Percentiles rank a stretch among this genome's conserved stretches.
These are phyloP conservation scores for Nomada ruficornis DNA, from an alignment of 2,888 invertebrate species.

Conservation along the genomic window DNA sequence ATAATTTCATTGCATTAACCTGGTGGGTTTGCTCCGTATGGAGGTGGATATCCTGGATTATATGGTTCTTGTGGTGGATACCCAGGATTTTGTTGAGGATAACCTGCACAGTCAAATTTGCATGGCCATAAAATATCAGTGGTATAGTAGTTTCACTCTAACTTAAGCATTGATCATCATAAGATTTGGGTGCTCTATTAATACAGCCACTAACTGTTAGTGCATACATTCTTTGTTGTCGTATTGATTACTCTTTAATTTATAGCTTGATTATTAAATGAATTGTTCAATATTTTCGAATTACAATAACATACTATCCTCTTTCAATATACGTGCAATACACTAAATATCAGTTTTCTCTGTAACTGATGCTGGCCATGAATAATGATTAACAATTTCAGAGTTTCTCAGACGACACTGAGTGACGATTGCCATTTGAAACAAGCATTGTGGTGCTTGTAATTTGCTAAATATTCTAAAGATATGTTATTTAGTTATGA, in stretches of 20 bases:
- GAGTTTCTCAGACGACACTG: conserved; percentile 13
- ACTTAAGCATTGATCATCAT: conserved; percentile 38
- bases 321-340: conserved; percentile 10
- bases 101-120: conserved; percentile 68
- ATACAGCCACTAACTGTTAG: conserved; percentile 46
- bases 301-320: too few species aligned
- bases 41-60: conserved; percentile 71
- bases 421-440: conserved; percentile 35
- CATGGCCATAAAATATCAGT: conserved; percentile 28
- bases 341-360: not conserved
- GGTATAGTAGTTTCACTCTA: not conserved
- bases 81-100: conserved; percentile 74
- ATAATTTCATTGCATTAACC: conserved; percentile 25
- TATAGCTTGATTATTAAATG: not conserved
- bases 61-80: conserved; percentile 69
- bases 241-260: not conserved
- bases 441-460: conserved; percentile 36
- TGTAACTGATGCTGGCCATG: not conserved
- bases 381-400: not conserved
- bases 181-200: conserved; percentile 49
- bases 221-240: conserved; percentile 23
- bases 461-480: conserved; percentile 36
- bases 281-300: not conserved
- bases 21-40: conserved; percentile 68
- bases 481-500: conserved; percentile 3